Percentiles rank a stretch among this genome's conserved stretches.
Conservation (phyloP, 2,888 invertebrate genomes). For the Amiota communis region DNA sequence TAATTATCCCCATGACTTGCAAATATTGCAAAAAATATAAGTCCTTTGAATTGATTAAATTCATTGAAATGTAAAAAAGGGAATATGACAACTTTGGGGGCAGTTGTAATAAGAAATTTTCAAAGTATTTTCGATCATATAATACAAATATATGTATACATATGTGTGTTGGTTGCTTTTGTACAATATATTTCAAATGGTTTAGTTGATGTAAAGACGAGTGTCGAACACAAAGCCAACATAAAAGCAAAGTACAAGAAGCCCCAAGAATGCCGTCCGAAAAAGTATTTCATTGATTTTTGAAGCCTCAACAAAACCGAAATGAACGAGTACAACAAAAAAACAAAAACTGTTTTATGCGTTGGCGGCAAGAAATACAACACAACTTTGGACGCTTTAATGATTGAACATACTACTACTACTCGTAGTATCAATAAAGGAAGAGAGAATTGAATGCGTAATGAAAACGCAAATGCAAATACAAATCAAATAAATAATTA, state of each 20-base stretch:
- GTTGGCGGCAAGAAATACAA: slow-evolving; percentile 37
- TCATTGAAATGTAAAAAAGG: too few relatives aligned
- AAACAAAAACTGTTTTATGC: slow-evolving; percentile 10
- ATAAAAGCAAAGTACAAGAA: slow-evolving; percentile 61
- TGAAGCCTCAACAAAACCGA: slow-evolving; percentile 64
- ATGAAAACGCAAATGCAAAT: slow-evolving; percentile 18
- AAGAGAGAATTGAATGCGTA: neutral
- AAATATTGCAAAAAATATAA: too few relatives aligned
- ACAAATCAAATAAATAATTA: slow-evolving; percentile 19
- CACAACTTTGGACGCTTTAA: slow-evolving; percentile 14
- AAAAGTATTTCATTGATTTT: slow-evolving; percentile 72
- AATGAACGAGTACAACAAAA: neutral
- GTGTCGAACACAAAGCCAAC: slow-evolving; percentile 34
- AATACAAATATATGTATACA: neutral
- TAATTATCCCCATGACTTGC: too few relatives aligned
- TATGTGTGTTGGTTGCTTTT: too few relatives aligned
- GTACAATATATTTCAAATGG: too few relatives aligned
- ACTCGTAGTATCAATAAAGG: too few relatives aligned
- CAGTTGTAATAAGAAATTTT: neutral
- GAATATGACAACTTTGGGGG: too few relatives aligned
- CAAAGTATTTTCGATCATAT: neutral
- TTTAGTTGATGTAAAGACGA: slow-evolving; percentile 27
- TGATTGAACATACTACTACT: too few relatives aligned
- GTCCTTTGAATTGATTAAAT: too few relatives aligned
- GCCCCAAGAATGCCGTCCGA: slow-evolving; percentile 69